Evolutionary conservation across 92 coral and sea anemone genomes (phyloP).

Genomic region (Muricea muricata): DNA sequence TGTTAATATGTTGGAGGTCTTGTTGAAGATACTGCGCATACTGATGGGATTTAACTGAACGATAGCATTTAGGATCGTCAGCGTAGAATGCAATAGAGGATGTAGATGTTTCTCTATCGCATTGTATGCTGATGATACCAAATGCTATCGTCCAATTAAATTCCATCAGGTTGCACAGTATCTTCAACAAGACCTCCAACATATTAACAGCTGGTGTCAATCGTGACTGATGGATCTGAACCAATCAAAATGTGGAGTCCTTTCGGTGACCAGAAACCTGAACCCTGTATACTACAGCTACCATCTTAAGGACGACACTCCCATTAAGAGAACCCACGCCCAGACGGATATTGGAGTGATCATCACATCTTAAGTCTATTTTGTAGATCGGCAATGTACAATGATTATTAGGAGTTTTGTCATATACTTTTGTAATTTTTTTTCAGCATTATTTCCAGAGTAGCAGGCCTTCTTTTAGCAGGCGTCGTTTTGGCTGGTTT

Average conservation of each 20-base stretch:
- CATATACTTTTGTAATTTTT: too few species aligned
- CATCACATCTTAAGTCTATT: too few species aligned
- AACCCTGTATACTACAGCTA: not conserved
- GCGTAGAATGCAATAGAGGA: too few species aligned
- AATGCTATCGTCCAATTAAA: constrained; percentile 10
- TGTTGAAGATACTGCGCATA: constrained; percentile 20
- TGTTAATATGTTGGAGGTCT: not conserved
- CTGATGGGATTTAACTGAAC: not conserved
- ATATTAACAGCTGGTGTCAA: not conserved
- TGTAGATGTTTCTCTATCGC: too few species aligned
- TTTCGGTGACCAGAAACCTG: constrained; percentile 22
- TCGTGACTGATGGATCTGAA: not conserved
- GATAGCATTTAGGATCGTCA: constrained; percentile 29
- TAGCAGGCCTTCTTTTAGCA: too few species aligned
- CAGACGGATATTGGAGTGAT: not conserved
- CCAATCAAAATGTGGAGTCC: not conserved
- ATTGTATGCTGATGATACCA: too few species aligned
- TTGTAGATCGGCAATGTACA: too few species aligned
- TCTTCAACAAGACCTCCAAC: constrained; percentile 15
- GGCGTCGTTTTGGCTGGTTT: too few species aligned
- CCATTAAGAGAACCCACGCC: not conserved
- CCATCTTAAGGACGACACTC: not conserved
- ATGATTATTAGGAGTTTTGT: too few species aligned
- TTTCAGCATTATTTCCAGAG: too few species aligned
- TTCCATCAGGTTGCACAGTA: not conserved